These are phyloP conservation scores for Odocoileus hemionus DNA, from an alignment of 2,113 vertebrate species.

Conservation along the genomic window DNA sequence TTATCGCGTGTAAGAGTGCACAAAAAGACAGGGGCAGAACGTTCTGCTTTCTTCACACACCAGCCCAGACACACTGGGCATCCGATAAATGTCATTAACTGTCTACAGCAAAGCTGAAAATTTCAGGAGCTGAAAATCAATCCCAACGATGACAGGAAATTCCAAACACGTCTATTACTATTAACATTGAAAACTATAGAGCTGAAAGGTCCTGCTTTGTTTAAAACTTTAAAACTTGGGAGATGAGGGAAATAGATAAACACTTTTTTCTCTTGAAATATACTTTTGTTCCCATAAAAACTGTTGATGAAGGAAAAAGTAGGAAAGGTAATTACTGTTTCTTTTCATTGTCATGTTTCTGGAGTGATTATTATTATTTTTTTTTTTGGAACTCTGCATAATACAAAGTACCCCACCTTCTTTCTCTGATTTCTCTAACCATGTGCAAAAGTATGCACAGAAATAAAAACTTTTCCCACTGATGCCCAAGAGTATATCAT, in stretches of 20 bases:
- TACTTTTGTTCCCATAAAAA: neutral
- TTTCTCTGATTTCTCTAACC: neutral
- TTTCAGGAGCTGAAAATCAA: neutral
- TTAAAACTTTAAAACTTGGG: neutral
- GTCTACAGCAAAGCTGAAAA: neutral
- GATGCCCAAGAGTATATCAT: neutral
- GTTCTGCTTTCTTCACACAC: neutral
- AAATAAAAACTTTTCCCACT: neutral
- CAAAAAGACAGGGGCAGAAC: neutral
- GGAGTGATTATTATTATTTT: neutral
- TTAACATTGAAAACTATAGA: neutral
- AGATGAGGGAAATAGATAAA: neutral
- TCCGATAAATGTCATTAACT: neutral
- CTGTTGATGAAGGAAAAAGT: neutral
- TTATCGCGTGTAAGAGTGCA: neutral
- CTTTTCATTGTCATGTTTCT: neutral
- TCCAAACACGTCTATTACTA: neutral
- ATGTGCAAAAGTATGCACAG: neutral
- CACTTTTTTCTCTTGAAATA: neutral
- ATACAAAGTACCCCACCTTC: neutral
- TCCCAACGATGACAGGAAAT: neutral
- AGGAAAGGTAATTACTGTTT: neutral
- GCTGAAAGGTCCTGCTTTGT: neutral
- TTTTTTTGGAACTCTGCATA: neutral
- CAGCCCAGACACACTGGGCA: neutral